Base-by-base conservation (phyloP, 2,113 vertebrate species). In the Ochotona curzoniae region DNA sequence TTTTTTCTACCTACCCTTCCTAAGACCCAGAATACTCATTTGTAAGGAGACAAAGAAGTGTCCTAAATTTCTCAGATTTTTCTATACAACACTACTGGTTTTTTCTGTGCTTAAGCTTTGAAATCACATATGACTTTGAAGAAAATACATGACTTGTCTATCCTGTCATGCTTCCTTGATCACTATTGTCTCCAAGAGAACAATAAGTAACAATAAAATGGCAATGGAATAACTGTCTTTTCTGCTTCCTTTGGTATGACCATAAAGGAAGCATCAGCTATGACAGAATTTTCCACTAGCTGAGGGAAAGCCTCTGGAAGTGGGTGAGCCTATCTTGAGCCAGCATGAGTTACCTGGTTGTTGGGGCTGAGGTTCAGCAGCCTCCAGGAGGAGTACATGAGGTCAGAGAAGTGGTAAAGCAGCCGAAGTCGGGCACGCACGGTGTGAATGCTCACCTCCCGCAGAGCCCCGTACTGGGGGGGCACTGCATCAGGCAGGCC, bases 301-400 rank as follows among this genome's bases (percentile, higher is more conserved):
- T n/a, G 9, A 75, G n/a, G 57, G 60, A 79, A 84, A 78, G 87
- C 32, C 35, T 75, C 30, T 35, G 47, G 51, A 57, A 47, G 30
- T n/a, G 9, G 18, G 60, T 5, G 20, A 54, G 76, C 20, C 26
- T 26, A 35, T 23, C 44, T 35, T 5, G 26, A 47, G n/a, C 17
- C 13, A 15, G 71, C 9, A 23, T n/a, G 35, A n/a, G 32, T 97
- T 97, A 99, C 98, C 98, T 99, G 98, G 85, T 98, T 99, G 94
- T 99, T 99, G 86, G 98, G 98, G 90, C 98, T 99, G 91, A 99
- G 98, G 85, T 99, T 99, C 57, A 99, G 97, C 0, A 99, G 95
- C 92, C 98, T 97, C 98, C 98, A 99, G 0, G 98, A 99, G 1
- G 98, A 98, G 74, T 99, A 99, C 98, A 99, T 98, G 96, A 99